phyloP scores from a whole-genome alignment of 2,888 invertebrate species.

The Nomada fucata region DNA sequence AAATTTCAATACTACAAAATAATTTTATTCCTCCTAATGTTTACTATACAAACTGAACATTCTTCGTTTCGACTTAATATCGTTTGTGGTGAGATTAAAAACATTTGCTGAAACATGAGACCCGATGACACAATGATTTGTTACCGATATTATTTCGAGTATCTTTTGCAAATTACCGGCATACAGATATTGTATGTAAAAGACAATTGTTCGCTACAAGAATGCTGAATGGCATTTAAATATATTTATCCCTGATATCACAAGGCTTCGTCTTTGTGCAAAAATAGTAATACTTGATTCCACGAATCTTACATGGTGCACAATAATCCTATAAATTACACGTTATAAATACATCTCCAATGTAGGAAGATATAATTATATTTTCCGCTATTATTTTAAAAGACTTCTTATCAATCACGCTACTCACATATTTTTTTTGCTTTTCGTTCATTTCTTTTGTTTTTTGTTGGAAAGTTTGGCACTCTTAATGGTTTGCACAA shows the following conservation, averaged over 20 bases:
- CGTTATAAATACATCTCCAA: conserved; percentile 53
- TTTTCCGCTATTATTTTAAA: conserved; percentile 31
- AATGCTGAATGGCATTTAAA: conserved; percentile 52
- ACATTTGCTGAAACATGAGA: conserved; percentile 22
- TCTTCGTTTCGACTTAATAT: conserved; percentile 21
- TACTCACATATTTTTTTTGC: conserved; percentile 22
- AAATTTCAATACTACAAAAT: conserved; percentile 65
- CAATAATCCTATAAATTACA: conserved; percentile 55
- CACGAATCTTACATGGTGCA: conserved; percentile 61
- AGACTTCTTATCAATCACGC: conserved; percentile 13
- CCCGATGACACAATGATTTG: conserved; percentile 22
- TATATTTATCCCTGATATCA: conserved; percentile 68
- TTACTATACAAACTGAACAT: conserved; percentile 47
- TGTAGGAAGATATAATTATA: conserved; percentile 41
- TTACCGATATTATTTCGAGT: conserved; percentile 42
- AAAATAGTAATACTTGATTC: conserved; percentile 70
- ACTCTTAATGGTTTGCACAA: conserved; percentile 52
- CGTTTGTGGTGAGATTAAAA: conserved; percentile 25
- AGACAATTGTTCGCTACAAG: conserved; percentile 47
- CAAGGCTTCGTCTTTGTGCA: conserved; percentile 71
- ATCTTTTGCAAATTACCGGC: conserved; percentile 43
- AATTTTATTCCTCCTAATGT: conserved; percentile 49
- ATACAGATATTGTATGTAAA: conserved; percentile 33
- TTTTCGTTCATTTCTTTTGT: conserved; percentile 2
- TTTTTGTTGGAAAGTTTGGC: conserved; percentile 63